Base-by-base conservation (phyloP, 2,888 invertebrate genomes). In the Rhogogaster chlorosoma region DNA sequence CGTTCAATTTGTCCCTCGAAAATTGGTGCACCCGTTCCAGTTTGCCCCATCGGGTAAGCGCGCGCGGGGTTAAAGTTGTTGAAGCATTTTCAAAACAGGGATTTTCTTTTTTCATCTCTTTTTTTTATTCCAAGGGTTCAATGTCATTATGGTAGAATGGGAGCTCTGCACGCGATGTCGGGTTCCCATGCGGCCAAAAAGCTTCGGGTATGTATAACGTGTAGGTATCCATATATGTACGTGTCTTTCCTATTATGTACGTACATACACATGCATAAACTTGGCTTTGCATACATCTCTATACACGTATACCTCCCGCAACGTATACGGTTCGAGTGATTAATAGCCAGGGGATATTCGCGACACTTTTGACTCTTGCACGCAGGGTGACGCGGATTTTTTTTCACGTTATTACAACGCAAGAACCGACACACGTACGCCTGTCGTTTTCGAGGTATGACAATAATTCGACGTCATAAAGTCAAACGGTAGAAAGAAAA, bases 401-500 rank as follows among this genome's bases (percentile, higher is more conserved):
- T 80, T 80, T 80, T 61, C 12, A 80, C 80, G 80, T 80, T 80
- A 80, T 78, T 80, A 32, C 26, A 61, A n/a, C 32, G 70, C 38
- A 15, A 36, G 36, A 80, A 61, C 80, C 61, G 45, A 38, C 22
- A 42, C 42, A 38, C 26, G n/a, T n/a, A n/a, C n/a, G n/a, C 10
- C 12, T 10, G n/a, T 18, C 22, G 45, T 32, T 2, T 18, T 18
- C 18, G 32, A 57, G n/a, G 15, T 26, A 32, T 80, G 80, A 38
- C 80, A 57, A 80, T 38, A 38, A 61, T 80, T 61, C 18, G 38
- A 61, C 7, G 26, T 18, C 77, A 53, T 53, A 77, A 53, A 77
- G 77, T 77, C 32, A 49, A 77, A 77, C 77, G 77, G 29, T 12
- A 18, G 15, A n/a, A 77, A 15, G 15, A 53, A 53, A 49, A 42